Evolutionary conservation across 2,888 invertebrate genomes (phyloP), one percentile per base, ranked within the genome.

Genomic region (Macrophya annulata): DNA sequence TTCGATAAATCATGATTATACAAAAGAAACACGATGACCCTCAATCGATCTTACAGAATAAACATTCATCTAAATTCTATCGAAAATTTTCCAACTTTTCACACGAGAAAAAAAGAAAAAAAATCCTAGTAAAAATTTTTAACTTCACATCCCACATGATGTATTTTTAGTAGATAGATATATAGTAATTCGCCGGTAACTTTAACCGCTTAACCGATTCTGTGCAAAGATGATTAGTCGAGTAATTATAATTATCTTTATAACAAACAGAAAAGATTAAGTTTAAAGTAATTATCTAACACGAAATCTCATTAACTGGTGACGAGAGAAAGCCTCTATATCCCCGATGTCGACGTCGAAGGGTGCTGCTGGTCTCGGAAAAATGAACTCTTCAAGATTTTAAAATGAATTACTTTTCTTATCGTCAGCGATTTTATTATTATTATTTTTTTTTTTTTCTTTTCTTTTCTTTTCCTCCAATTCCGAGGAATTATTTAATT

Each of bases 1-100:
- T 45, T 48, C 1, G 43, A 17, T 76, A 48, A 31, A 76, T 25
- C n/a, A n/a, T 76, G 15, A 48, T 76, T 31, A 76, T 76, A 37
- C 76, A 45, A n/a, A 48, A 76, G 45, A 48, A 76, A 45, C 45
- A 48, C 10, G 40, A 8, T 6, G 15, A 40, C 25, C 21, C 76
- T 31, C 76, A 76, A 76, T 48, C 76, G 48, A 37, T 15, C 48
- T 48, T 9, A 25, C 76, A n/a, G 25, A 45, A 76, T 71, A 12
- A 37, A 31, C 71, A n/a, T 43, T 71, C 40, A 21, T 48, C 25
- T 76, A 48, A 25, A 21, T 21, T n/a, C 45, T 48, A 45, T 48
- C 5, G 48, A 48, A 48, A 45, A n/a, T 71, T 71, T 71, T 8
- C 12, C 12, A 10, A 8, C 1, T 55, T 55, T 55, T 55, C n/a